A percentile compares a stretch with the other conserved stretches of the same genome.
phyloP scores from a whole-genome alignment of 1,140 invertebrate species.

The Bombus soroeensis region DNA sequence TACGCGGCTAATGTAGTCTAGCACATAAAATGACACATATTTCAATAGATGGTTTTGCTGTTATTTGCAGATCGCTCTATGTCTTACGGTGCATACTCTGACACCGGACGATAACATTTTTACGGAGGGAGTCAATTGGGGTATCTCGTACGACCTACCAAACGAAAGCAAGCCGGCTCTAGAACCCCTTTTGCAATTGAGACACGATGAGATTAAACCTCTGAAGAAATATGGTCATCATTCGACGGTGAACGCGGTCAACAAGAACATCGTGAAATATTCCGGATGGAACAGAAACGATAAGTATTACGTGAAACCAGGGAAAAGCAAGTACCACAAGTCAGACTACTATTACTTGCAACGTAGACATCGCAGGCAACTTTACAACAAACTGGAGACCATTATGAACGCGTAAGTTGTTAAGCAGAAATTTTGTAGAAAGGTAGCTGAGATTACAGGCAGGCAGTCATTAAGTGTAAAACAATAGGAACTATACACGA shows the following conservation, averaged over 20 bases:
- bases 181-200: slow-evolving; percentile 77
- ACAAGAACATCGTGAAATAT: slow-evolving; percentile 57
- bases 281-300: slow-evolving; percentile 57
- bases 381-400: slow-evolving; percentile 87
- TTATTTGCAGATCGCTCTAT: slow-evolving; percentile 83
- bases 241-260: slow-evolving; percentile 70
- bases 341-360: slow-evolving; percentile 79
- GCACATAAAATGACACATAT: too few relatives aligned
- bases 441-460: background rate
- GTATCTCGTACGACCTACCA: slow-evolving; percentile 89
- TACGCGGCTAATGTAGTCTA: too few relatives aligned
- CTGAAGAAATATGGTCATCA: slow-evolving; percentile 59
- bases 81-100: slow-evolving; percentile 85
- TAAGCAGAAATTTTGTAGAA: background rate
- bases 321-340: slow-evolving; percentile 72
- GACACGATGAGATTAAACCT: slow-evolving; percentile 72
- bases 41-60: background rate
- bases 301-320: slow-evolving; percentile 63
- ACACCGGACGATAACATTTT: slow-evolving; percentile 84
- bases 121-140: slow-evolving; percentile 89
- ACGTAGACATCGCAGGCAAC: slow-evolving; percentile 83
- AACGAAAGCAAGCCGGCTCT: slow-evolving; percentile 86
- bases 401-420: slow-evolving; percentile 87
- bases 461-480: too few relatives aligned
- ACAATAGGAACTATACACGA: too few relatives aligned